Conservation (phyloP, 1,140 invertebrate genomes). For the Penaeus indicus region DNA sequence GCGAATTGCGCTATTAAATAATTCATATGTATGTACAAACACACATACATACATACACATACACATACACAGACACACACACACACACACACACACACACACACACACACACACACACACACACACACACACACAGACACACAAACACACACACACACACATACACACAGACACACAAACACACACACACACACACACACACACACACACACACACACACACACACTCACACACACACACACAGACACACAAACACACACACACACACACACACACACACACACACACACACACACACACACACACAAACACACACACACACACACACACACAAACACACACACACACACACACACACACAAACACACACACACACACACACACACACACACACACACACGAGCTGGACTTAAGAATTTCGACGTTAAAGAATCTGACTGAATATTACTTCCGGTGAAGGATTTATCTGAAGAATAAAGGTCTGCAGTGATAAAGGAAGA, state of each 20-base stretch:
- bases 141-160: background rate
- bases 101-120: background rate
- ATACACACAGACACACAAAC: conserved; percentile 12
- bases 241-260: background rate
- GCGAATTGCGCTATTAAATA: no score
- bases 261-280: background rate
- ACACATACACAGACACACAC: background rate
- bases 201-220: background rate
- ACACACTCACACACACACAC: background rate
- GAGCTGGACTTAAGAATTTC: no score
- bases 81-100: background rate
- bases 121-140: background rate
- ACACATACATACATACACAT: background rate
- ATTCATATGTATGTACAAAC: background rate
- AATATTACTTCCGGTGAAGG: no score
- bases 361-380: background rate
- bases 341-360: background rate
- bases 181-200: background rate
- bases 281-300: background rate
- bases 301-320: background rate
- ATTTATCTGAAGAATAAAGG: no score
- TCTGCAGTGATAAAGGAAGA: no score
- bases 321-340: background rate
- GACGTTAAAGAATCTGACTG: no score
- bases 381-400: no score